Base-by-base conservation (phyloP, 2,888 invertebrate genomes). In the Apamea crenata region DNA sequence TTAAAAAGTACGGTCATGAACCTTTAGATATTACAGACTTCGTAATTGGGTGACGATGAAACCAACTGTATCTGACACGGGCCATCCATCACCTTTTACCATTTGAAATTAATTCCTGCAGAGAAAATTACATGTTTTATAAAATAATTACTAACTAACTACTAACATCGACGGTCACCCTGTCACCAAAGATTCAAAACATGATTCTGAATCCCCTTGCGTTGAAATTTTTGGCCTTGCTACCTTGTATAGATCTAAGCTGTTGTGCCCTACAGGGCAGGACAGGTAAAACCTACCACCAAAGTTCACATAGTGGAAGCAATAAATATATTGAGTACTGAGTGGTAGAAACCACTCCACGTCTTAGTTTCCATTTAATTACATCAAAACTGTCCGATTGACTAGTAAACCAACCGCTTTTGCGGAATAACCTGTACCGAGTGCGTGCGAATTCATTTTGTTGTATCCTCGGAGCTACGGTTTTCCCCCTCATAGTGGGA, bases 331-430 rank as follows among this genome's bases (percentile, higher is more conserved):
- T 63, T 32, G 16, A 61, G 7, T 18, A 63, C 32, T 21, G 32
- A 36, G 21, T 47, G 21, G 44, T 4, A 63, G 16, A 44, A 71
- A 44, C 36, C 16, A 63, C 29, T 63, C 2, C 2, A 68, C 36
- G 36, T 77, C 44, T 32, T 56, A 29, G 68, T 81, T 83, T 81
- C 56, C 47, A 83, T 77, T 56, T 68, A 80, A 56, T 63, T 68
- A 56, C 68, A 29, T 68, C 68, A 47, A 80, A 53, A 76, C 36
- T 56, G 44, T 47, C 25, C 6, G 44, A 68, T 47, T 65, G 25
- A 69, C 29, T 36, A 56, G 77, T 80, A 47, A 36, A 68, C 44
- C 6, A 25, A 61, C 77, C 36, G 44, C 36, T 56, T 67, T 63
- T 80, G 21, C 36, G 44, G 44, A 68, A 44, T 77, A 40, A 68